A percentile compares a stretch with the other conserved stretches of the same genome.
Evolutionary conservation across 2,797 vertebrate genomes (phyloP).

Genomic region (Coregonus suidteri): DNA sequence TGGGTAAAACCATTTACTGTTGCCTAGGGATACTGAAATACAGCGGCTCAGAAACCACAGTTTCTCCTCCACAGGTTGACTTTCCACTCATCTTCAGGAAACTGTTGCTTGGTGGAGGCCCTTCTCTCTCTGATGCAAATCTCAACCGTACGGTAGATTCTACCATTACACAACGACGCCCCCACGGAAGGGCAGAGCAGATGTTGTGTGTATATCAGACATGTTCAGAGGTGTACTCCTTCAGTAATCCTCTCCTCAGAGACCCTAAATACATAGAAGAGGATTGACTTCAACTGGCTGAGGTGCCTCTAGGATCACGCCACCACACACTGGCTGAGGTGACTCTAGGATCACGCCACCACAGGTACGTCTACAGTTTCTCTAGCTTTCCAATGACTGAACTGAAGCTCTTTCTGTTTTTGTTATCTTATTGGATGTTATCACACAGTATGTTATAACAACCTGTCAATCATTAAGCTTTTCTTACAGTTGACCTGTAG

Average conservation of each 20-base stretch:
- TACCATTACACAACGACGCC: conserved; percentile 40
- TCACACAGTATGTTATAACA: neutral
- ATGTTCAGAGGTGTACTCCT: conserved; percentile 46
- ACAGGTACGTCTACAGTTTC: conserved; percentile 65
- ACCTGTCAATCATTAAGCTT: neutral
- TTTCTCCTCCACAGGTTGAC: conserved; percentile 53
- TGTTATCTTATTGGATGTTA: no score
- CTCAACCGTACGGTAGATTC: conserved; percentile 26
- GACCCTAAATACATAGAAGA: conserved; percentile 50
- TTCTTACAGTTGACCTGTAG: neutral
- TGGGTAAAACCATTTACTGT: conserved; percentile 43
- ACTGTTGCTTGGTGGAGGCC: conserved; percentile 58
- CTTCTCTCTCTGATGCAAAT: conserved; percentile 62
- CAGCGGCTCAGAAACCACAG: conserved; percentile 55
- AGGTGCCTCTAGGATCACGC: conserved; percentile 68
- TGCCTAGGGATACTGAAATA: conserved; percentile 28
- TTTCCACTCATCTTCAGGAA: conserved; percentile 81
- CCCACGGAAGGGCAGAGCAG: conserved; percentile 62
- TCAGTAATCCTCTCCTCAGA: conserved; percentile 57
- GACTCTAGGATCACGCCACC: conserved; percentile 64
- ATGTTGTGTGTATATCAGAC: conserved; percentile 59
- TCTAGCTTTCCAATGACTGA: neutral
- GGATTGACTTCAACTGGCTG: conserved; percentile 55
- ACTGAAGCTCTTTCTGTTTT: neutral
- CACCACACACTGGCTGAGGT: conserved; percentile 62